Evolutionary conservation across 1,140 invertebrate species (phyloP).

Genomic region (Drosophila malerkotliana): DNA sequence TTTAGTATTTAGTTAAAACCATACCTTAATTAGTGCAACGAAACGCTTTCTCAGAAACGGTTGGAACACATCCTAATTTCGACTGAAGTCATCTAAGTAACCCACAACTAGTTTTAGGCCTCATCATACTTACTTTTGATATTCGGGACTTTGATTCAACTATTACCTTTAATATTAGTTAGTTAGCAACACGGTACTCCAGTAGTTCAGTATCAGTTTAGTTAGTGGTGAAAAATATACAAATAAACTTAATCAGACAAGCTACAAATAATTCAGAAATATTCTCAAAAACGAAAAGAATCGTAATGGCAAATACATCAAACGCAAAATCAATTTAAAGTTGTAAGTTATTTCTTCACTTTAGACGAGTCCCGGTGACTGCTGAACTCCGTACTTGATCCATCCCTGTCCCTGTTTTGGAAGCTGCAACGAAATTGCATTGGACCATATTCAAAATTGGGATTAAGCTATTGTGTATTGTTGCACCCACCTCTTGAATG

Average conservation of each 20-base stretch:
- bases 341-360: neutral
- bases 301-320: constrained; percentile 25
- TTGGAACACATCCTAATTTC: constrained; percentile 72
- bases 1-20: constrained; percentile 51
- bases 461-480: neutral
- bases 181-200: constrained; percentile 49
- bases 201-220: constrained; percentile 32
- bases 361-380: neutral
- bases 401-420: neutral
- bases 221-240: constrained; percentile 55
- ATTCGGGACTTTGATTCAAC: constrained; percentile 51
- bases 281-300: constrained; percentile 9
- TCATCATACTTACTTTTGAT: constrained; percentile 53
- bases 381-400: neutral
- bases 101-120: constrained; percentile 31
- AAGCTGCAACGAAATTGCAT: neutral
- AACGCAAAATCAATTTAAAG: constrained; percentile 1
- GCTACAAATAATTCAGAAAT: constrained; percentile 14
- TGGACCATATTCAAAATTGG: neutral
- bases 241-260: constrained; percentile 29
- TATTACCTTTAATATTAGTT: constrained; percentile 47
- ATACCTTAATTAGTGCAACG: constrained; percentile 61
- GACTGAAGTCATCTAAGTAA: constrained; percentile 72
- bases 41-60: constrained; percentile 64
- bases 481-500: constrained; percentile 39